Percentiles rank a stretch among this genome's conserved stretches.
Conservation (phyloP, 2,113 vertebrate genomes). For the Gyps fulvus region DNA sequence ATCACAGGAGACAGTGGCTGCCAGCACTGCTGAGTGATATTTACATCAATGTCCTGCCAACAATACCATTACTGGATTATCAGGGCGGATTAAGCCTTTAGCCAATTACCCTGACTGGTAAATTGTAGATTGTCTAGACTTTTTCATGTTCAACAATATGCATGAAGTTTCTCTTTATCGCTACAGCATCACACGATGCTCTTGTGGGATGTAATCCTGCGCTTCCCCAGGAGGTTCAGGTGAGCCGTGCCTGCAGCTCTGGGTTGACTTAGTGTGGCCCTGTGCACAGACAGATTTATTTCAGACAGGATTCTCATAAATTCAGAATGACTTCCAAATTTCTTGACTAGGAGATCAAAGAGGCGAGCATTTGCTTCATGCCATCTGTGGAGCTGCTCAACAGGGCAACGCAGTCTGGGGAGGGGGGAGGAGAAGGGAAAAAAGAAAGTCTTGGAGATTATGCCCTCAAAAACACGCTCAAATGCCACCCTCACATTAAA, state of each 20-base stretch:
- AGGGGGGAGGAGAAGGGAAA: not conserved
- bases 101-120: conserved; percentile 50
- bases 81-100: conserved; percentile 60
- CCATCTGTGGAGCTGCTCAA: conserved; percentile 53
- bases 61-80: conserved; percentile 61
- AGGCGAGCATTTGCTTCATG: conserved; percentile 29
- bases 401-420: conserved; percentile 34
- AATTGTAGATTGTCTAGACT: conserved; percentile 64
- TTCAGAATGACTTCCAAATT: conserved; percentile 66
- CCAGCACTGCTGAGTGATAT: conserved; percentile 38
- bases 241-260: conserved; percentile 28
- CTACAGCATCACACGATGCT: conserved; percentile 26
- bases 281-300: conserved; percentile 36
- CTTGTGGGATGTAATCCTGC: not conserved
- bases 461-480: conserved; percentile 45
- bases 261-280: not conserved
- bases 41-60: conserved; percentile 56
- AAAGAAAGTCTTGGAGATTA: conserved; percentile 50
- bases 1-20: conserved; percentile 22
- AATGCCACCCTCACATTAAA: conserved; percentile 61
- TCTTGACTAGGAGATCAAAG: conserved; percentile 66
- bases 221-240: conserved; percentile 9
- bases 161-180: conserved; percentile 49
- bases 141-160: conserved; percentile 41
- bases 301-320: conserved; percentile 57